Evolutionary conservation across 2,113 vertebrate species (phyloP).

Genomic region (Platysternon megacephalum): DNA sequence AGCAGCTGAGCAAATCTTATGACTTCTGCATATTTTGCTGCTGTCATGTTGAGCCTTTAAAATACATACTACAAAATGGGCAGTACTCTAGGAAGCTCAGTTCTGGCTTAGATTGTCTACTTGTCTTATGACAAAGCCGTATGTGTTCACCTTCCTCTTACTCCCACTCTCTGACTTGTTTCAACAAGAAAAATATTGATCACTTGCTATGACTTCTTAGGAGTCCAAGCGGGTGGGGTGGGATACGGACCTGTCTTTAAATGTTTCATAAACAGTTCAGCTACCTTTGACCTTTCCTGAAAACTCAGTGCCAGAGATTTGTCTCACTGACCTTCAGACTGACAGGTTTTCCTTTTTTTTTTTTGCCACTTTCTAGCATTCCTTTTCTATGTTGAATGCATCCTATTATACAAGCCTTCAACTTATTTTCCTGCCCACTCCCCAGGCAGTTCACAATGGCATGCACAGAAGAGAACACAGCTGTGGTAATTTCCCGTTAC

Average conservation of each 20-base stretch:
- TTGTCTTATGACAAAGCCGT: background rate
- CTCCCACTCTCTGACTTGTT: background rate
- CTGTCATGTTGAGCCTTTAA: background rate
- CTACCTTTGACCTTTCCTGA: background rate
- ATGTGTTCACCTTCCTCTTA: background rate
- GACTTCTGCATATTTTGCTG: background rate
- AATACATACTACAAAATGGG: background rate
- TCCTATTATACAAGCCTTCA: background rate
- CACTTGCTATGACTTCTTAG: background rate
- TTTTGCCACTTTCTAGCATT: background rate
- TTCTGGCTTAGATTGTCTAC: background rate
- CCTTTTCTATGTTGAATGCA: background rate
- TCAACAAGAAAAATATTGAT: background rate
- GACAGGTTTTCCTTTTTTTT: slow-evolving; percentile 16
- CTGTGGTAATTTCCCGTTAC: background rate
- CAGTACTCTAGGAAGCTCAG: background rate
- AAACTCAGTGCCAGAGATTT: background rate
- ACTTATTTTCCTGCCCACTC: background rate
- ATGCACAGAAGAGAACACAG: background rate
- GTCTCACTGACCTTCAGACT: background rate
- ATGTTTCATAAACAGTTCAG: background rate
- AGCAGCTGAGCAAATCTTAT: background rate
- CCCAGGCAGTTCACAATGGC: background rate
- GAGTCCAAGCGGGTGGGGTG: background rate
- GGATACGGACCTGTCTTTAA: background rate